Conservation (phyloP, 2,797 vertebrate species). For the Prionace glauca region DNA sequence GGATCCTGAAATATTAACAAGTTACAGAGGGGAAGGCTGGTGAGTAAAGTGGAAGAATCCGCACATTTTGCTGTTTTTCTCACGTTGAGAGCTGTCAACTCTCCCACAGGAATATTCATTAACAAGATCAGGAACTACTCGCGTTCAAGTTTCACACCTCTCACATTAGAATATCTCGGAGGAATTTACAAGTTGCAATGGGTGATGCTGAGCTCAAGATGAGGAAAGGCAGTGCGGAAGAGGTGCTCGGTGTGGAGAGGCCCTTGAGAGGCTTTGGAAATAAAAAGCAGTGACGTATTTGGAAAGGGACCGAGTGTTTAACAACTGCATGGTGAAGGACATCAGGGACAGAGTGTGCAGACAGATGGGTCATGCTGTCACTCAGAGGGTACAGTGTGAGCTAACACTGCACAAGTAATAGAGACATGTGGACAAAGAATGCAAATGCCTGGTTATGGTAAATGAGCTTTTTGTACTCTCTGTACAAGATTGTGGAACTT, state of each 20-base stretch:
- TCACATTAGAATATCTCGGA: background rate
- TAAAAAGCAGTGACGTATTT: background rate
- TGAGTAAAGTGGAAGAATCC: background rate
- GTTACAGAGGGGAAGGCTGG: background rate
- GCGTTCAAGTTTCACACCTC: background rate
- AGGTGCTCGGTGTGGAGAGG: background rate
- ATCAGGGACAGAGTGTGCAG: background rate
- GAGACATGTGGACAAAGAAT: background rate
- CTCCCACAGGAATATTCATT: background rate
- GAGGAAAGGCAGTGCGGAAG: background rate
- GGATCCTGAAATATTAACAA: background rate
- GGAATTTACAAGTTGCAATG: background rate
- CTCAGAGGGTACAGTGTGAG: background rate
- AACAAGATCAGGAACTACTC: background rate
- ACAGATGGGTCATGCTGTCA: background rate
- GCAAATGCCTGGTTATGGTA: background rate
- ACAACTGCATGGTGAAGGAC: background rate
- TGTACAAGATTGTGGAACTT: background rate
- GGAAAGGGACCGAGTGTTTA: background rate
- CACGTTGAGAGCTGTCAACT: background rate
- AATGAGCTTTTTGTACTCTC: background rate
- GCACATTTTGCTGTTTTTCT: background rate
- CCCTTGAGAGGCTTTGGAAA: background rate
- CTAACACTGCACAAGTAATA: background rate
- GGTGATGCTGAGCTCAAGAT: background rate